A percentile compares a stretch with the other conserved stretches of the same genome.
Evolutionary conservation across 2,113 vertebrate genomes (phyloP).

Genomic region (Pollimyrus isidori): DNA sequence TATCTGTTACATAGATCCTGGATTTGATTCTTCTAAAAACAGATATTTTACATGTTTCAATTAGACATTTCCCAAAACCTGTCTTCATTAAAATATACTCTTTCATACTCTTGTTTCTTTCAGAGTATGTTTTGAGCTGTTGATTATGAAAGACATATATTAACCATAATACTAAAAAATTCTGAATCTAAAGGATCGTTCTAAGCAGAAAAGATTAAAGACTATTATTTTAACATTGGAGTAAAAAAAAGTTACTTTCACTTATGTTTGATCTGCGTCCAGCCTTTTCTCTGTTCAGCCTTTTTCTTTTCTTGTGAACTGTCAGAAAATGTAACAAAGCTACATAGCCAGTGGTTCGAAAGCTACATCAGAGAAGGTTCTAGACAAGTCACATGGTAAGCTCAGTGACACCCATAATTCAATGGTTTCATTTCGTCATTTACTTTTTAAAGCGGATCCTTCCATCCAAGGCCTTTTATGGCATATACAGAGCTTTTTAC

Average conservation of each 20-base stretch:
- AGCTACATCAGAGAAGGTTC: slow-evolving; percentile 1
- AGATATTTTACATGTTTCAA: slow-evolving; percentile 69
- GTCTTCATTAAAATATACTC: slow-evolving; percentile 25
- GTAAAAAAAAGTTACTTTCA: slow-evolving; percentile 5
- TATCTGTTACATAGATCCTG: slow-evolving; percentile 62
- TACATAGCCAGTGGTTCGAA: slow-evolving; percentile 9
- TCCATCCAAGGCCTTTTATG: not conserved
- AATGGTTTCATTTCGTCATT: not conserved
- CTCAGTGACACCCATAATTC: not conserved
- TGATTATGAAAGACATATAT: not conserved
- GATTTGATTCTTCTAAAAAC: slow-evolving; percentile 74
- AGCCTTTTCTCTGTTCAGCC: slow-evolving; percentile 8
- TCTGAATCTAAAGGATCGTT: not conserved
- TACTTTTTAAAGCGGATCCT: not conserved
- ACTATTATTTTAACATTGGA: not conserved
- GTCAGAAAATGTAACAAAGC: slow-evolving; percentile 20
- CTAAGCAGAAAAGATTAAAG: not conserved
- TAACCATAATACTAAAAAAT: not conserved
- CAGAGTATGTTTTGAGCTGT: not conserved
- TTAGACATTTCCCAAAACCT: slow-evolving; percentile 33
- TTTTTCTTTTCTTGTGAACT: slow-evolving; percentile 5
- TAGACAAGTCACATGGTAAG: slow-evolving; percentile 7
- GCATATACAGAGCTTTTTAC: not conserved
- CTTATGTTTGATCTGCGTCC: slow-evolving; percentile 25
- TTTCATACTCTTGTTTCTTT: not conserved